Conservation (phyloP, 1,140 invertebrate genomes). For the Carposina sasakii region DNA sequence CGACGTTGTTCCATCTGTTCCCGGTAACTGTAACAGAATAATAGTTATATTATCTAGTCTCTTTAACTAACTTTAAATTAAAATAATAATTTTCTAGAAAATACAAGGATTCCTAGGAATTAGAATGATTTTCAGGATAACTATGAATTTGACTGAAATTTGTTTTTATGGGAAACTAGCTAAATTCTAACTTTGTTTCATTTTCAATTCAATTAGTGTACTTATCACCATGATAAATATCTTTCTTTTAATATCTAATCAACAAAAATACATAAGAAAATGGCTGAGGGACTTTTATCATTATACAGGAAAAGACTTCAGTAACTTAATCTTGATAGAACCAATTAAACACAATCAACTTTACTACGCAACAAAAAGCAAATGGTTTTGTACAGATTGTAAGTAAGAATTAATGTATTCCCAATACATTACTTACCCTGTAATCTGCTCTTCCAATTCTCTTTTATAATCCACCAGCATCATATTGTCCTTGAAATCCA, state of each 20-base stretch:
- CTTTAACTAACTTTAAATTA: no score
- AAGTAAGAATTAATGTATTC: not conserved
- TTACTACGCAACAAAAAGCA: not conserved
- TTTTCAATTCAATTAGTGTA: no score
- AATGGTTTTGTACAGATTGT: not conserved
- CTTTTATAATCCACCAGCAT: constrained; percentile 55
- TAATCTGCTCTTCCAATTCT: constrained; percentile 54
- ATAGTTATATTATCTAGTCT: no score
- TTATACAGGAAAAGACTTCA: not conserved
- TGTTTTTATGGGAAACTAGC: no score
- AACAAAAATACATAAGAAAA: not conserved
- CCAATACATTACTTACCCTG: constrained; percentile 34
- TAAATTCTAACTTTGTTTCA: no score
- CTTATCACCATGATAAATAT: no score
- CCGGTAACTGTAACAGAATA: constrained; percentile 41
- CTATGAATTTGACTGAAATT: no score
- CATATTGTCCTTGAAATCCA: constrained; percentile 54
- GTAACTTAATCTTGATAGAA: not conserved
- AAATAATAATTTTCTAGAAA: no score
- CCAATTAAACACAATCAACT: not conserved
- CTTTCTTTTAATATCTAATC: no score
- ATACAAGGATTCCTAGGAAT: no score
- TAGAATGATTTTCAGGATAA: no score
- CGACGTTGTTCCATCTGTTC: constrained; percentile 55
- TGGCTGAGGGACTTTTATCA: not conserved